Percentiles rank a stretch among this genome's conserved stretches.
These are phyloP conservation scores for Dendropsophus ebraccatus DNA, from an alignment of 2,113 vertebrate species.

Conservation along the genomic window DNA sequence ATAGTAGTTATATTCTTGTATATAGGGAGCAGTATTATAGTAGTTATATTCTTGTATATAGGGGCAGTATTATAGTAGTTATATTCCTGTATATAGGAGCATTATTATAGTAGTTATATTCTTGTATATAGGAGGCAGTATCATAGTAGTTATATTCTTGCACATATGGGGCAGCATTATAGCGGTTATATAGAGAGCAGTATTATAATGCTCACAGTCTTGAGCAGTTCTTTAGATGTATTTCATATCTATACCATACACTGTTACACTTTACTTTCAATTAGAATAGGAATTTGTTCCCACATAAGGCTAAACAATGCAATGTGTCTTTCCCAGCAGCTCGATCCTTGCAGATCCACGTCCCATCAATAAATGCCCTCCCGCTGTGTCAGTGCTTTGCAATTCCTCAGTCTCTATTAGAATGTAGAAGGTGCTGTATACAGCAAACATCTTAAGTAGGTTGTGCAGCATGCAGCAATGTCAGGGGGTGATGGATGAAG, in stretches of 20 bases:
- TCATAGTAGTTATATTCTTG: too few relatives aligned
- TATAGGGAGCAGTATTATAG: neutral
- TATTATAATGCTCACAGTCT: neutral
- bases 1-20: too few relatives aligned
- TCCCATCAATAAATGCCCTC: neutral
- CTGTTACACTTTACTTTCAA: too few relatives aligned
- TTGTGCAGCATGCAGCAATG: slow-evolving; percentile 16
- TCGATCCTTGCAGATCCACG: neutral
- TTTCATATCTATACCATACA: too few relatives aligned
- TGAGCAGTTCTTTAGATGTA: neutral
- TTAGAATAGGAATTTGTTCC: too few relatives aligned
- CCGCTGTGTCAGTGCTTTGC: neutral
- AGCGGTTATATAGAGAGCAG: neutral
- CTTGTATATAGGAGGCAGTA: neutral
- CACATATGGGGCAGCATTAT: too few relatives aligned
- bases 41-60: slow-evolving; percentile 13
- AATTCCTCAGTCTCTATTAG: neutral
- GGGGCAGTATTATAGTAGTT: slow-evolving; percentile 7
- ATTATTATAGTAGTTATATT: neutral
- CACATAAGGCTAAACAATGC: too few relatives aligned
- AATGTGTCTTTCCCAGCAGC: neutral
- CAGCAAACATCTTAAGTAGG: neutral
- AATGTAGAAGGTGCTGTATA: neutral
- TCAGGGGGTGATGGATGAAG: slow-evolving; percentile 18
- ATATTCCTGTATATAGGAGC: slow-evolving; percentile 2